Conservation (phyloP, 2,888 invertebrate species). For the Dichetophora obliterata region DNA sequence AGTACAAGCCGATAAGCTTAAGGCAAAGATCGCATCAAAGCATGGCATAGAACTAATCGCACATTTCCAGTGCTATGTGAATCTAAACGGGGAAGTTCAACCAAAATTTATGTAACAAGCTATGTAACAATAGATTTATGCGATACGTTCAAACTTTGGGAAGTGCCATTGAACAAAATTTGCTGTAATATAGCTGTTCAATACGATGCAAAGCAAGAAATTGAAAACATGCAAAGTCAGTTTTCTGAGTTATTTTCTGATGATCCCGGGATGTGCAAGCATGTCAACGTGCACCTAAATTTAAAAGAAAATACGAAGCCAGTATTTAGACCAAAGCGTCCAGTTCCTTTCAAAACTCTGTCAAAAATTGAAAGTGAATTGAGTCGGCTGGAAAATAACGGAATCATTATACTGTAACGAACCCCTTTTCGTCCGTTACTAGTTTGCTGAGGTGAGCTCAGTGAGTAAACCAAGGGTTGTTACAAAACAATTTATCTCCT, state of each 20-base stretch:
- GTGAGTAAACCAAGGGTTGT: too few relatives aligned
- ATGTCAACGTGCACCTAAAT: not conserved
- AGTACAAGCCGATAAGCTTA: slow-evolving; percentile 29
- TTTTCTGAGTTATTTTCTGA: slow-evolving; percentile 39
- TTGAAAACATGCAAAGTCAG: not conserved
- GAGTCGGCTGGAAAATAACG: slow-evolving; percentile 5
- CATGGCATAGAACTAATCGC: not conserved
- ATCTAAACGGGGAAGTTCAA: not conserved
- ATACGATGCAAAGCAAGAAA: not conserved
- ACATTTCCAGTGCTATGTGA: not conserved
- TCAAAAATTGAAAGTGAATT: slow-evolving; percentile 23
- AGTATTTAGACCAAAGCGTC: slow-evolving; percentile 20
- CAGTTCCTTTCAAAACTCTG: slow-evolving; percentile 17
- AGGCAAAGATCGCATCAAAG: slow-evolving; percentile 26
- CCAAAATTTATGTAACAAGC: slow-evolving; percentile 33
- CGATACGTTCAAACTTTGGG: slow-evolving; percentile 42
- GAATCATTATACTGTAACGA: not conserved
- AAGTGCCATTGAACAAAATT: slow-evolving; percentile 39
- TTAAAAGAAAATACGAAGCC: slow-evolving; percentile 13
- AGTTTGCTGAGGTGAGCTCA: too few relatives aligned
- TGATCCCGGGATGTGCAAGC: too few relatives aligned
- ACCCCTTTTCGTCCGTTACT: too few relatives aligned
- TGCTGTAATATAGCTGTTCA: not conserved
- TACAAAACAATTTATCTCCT: too few relatives aligned
- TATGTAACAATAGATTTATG: slow-evolving; percentile 37